These are phyloP conservation scores for Tauraco hartlaubi DNA, from an alignment of 2,797 vertebrate genomes.

Conservation along the genomic window DNA sequence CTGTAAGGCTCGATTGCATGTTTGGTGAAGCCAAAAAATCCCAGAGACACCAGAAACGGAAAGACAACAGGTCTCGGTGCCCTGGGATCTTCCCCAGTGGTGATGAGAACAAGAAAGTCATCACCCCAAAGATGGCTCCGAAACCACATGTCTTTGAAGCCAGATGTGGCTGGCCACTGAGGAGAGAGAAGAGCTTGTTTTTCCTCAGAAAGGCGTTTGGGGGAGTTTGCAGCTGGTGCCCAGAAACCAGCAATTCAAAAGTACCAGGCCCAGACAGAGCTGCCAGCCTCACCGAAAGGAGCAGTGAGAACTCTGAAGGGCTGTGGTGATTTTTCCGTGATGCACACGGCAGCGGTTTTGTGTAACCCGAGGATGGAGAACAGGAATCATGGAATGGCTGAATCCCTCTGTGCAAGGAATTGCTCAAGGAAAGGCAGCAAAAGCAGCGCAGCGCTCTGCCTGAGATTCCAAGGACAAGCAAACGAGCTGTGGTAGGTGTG, in stretches of 20 bases:
- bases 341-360: neutral
- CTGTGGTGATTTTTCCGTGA: accelerated
- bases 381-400: neutral
- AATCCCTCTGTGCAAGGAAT: neutral
- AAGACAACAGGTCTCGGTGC: accelerated
- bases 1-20: accelerated
- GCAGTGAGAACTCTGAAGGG: neutral
- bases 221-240: neutral
- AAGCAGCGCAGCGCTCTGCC: neutral
- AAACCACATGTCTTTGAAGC: neutral
- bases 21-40: neutral
- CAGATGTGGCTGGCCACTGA: accelerated
- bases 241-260: neutral
- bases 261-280: neutral
- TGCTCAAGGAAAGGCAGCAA: neutral
- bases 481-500: neutral
- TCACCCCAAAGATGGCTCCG: neutral
- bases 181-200: neutral
- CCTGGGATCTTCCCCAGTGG: neutral
- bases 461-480: neutral
- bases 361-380: accelerated
- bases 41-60: accelerated
- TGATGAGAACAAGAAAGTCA: neutral
- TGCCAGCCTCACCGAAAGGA: neutral
- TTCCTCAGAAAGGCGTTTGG: neutral